Evolutionary conservation across 1,140 invertebrate genomes (phyloP).

Genomic region (Leucophenga varia): DNA sequence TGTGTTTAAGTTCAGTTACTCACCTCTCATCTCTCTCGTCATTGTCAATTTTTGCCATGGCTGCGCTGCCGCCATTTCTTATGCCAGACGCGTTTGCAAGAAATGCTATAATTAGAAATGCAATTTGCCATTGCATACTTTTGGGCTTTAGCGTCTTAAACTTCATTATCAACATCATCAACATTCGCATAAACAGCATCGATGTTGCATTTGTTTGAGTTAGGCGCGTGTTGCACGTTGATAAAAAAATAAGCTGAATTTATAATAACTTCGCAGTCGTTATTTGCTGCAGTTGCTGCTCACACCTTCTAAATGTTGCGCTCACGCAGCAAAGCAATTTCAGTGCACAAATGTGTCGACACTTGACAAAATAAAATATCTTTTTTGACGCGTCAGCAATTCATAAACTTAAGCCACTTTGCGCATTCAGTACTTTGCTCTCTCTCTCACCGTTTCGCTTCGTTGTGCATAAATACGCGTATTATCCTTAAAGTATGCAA

Average conservation of each 20-base stretch:
- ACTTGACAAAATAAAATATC: not conserved
- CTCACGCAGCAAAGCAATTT: constrained; percentile 15
- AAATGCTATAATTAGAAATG: constrained; percentile 56
- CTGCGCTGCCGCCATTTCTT: constrained; percentile 32
- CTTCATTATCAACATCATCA: too few relatives aligned
- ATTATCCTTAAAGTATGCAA: not conserved
- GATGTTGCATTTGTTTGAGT: constrained; percentile 34
- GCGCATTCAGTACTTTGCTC: too few relatives aligned
- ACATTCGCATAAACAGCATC: too few relatives aligned
- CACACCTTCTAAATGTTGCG: not conserved
- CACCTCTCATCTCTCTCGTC: constrained; percentile 29
- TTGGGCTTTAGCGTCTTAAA: constrained; percentile 15
- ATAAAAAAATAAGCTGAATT: too few relatives aligned
- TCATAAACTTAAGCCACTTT: constrained; percentile 39
- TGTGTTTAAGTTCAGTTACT: too few relatives aligned
- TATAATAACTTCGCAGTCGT: too few relatives aligned
- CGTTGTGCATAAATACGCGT: too few relatives aligned
- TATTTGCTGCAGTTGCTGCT: not conserved
- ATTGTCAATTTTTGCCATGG: not conserved
- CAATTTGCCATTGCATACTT: constrained; percentile 52
- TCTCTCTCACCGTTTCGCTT: constrained; percentile 13
- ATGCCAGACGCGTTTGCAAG: constrained; percentile 48
- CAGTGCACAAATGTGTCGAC: not conserved
- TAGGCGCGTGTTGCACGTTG: not conserved
- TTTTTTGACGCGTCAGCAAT: constrained; percentile 36